Evolutionary conservation across 2,888 invertebrate genomes (phyloP).

Genomic region (Drosophila rellima): DNA sequence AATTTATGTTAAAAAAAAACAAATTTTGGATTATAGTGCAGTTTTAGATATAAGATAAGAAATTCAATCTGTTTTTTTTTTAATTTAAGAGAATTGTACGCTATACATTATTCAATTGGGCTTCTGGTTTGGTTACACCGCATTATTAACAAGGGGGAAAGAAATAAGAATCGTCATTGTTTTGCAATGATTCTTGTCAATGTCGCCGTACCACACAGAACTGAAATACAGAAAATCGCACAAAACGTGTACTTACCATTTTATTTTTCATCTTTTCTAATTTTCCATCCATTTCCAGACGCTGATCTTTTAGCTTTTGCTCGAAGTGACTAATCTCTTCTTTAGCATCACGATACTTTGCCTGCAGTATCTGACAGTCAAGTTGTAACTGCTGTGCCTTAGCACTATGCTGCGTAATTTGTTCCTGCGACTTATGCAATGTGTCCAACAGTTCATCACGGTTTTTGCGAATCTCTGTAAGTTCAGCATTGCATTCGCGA

Average conservation of each 20-base stretch:
- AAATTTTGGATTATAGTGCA: no score
- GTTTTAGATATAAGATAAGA: no score
- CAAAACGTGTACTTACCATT: slow-evolving; percentile 89
- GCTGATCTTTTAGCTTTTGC: slow-evolving; percentile 84
- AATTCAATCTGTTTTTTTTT: no score
- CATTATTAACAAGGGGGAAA: background rate
- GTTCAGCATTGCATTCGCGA: slow-evolving; percentile 21
- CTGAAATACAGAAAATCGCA: slow-evolving; percentile 15
- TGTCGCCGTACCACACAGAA: slow-evolving; percentile 4
- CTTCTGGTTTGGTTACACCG: no score
- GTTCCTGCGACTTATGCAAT: slow-evolving; percentile 4
- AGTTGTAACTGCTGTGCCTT: slow-evolving; percentile 34
- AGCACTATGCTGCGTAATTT: slow-evolving; percentile 1
- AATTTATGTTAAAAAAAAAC: no score
- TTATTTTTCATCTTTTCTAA: slow-evolving; percentile 92
- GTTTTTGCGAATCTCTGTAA: slow-evolving; percentile 5
- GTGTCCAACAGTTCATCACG: background rate
- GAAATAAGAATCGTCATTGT: background rate
- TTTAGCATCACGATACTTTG: slow-evolving; percentile 83
- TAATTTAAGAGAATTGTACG: no score
- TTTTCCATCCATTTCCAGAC: slow-evolving; percentile 90
- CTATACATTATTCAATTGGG: background rate
- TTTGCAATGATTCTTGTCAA: slow-evolving; percentile 2
- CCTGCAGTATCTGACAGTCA: slow-evolving; percentile 83
- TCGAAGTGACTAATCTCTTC: slow-evolving; percentile 70